Conservation (phyloP, 2,888 invertebrate species). For the Adela reaumurella region DNA sequence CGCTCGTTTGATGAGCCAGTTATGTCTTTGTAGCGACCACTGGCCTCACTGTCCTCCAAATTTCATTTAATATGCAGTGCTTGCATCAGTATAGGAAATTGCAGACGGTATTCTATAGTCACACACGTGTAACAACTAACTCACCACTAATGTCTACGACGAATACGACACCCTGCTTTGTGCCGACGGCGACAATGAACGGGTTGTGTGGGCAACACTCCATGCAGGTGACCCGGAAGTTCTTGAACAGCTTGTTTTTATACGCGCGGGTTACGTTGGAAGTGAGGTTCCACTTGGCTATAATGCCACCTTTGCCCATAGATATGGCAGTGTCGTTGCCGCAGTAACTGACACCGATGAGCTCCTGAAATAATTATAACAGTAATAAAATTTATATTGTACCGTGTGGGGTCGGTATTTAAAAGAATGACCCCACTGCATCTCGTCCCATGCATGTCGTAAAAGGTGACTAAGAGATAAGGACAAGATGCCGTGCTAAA, state of each 20-base stretch:
- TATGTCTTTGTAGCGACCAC: too few relatives aligned
- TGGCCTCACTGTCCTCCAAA: too few relatives aligned
- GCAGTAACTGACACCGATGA: conserved; percentile 43
- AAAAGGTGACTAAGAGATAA: too few relatives aligned
- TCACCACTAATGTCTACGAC: too few relatives aligned
- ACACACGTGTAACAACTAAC: too few relatives aligned
- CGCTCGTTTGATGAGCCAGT: too few relatives aligned
- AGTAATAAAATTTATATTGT: not conserved
- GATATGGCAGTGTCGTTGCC: conserved; percentile 40
- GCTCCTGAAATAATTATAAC: conserved; percentile 23
- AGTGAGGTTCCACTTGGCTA: conserved; percentile 52
- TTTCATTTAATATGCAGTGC: too few relatives aligned
- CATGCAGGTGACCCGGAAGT: conserved; percentile 31
- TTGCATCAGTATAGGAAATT: too few relatives aligned
- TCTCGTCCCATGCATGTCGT: not conserved
- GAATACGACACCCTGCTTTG: conserved; percentile 42
- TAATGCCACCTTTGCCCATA: conserved; percentile 38
- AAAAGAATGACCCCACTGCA: too few relatives aligned
- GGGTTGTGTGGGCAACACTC: conserved; percentile 32
- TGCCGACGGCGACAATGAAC: conserved; percentile 37
- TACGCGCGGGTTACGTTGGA: conserved; percentile 42
- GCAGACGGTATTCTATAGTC: too few relatives aligned
- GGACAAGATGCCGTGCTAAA: too few relatives aligned
- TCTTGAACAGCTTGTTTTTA: conserved; percentile 21
- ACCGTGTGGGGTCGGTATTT: not conserved